Conservation (phyloP, 2,797 vertebrate species). For the Enteromius treurensis region DNA sequence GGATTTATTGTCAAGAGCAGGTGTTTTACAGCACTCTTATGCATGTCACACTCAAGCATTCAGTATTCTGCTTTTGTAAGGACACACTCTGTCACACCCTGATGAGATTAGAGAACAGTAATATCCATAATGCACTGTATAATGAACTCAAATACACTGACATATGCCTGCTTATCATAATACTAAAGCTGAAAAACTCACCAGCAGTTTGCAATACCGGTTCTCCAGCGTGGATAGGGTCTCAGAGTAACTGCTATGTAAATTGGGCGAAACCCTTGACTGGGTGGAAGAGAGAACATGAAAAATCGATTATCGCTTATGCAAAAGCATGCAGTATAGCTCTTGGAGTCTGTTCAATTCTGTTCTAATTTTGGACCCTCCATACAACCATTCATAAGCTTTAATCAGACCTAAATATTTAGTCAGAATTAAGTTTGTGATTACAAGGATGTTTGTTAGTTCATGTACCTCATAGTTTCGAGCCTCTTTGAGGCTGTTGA, state of each 20-base stretch:
- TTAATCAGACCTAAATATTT: not conserved
- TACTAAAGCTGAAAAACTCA: constrained; percentile 71
- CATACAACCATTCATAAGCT: not conserved
- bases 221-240: constrained; percentile 93
- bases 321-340: not conserved
- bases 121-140: constrained; percentile 19
- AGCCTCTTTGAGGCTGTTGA: constrained; percentile 89
- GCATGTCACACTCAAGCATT: constrained; percentile 33
- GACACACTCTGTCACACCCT: constrained; percentile 54
- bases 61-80: constrained; percentile 26
- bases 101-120: constrained; percentile 63
- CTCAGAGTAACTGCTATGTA: constrained; percentile 89
- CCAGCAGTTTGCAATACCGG: constrained; percentile 95
- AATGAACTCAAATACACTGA: constrained; percentile 20
- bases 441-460: not conserved
- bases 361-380: not conserved
- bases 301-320: not conserved
- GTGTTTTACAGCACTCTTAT: constrained; percentile 42
- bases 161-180: constrained; percentile 7
- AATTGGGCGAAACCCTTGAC: constrained; percentile 91
- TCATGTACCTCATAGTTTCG: constrained; percentile 84
- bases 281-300: constrained; percentile 60
- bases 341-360: not conserved
- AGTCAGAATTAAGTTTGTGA: not conserved
- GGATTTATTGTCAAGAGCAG: constrained; percentile 48